Evolutionary conservation across 53 echinoderm and acorn worm genomes (phyloP).

Genomic region (Echinarachnius parma): DNA sequence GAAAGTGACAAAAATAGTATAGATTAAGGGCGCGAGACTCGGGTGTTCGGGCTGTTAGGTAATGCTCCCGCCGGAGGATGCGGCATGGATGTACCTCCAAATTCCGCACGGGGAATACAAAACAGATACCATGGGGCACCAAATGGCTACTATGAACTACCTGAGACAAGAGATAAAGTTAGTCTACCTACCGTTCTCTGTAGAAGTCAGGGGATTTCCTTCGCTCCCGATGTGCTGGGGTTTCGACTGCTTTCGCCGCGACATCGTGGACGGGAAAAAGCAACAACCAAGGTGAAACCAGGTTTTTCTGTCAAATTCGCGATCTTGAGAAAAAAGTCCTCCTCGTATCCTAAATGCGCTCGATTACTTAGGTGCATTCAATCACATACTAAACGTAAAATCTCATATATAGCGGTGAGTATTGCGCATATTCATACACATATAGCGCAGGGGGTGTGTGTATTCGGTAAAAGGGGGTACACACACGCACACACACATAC

Average conservation of each 20-base stretch:
- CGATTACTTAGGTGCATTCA: conserved; percentile 53
- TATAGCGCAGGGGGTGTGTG: conserved; percentile 56
- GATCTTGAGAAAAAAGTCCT: conserved; percentile 49
- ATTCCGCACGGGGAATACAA: conserved; percentile 35
- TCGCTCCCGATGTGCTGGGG: conserved; percentile 88
- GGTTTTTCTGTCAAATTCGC: conserved; percentile 50
- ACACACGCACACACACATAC: conserved; percentile 49
- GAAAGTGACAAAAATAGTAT: background rate
- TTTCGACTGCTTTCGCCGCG: conserved; percentile 94
- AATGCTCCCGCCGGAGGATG: conserved; percentile 24
- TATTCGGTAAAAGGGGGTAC: conserved; percentile 52
- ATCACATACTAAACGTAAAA: conserved; percentile 58
- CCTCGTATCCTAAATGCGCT: conserved; percentile 49
- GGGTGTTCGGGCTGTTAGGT: conserved; percentile 10
- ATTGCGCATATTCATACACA: conserved; percentile 67
- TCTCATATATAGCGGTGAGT: conserved; percentile 64
- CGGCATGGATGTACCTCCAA: conserved; percentile 45
- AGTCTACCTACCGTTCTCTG: conserved; percentile 77
- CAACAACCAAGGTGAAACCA: conserved; percentile 47
- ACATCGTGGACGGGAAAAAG: conserved; percentile 67
- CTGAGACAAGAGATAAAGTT: conserved; percentile 30
- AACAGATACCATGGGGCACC: conserved; percentile 43
- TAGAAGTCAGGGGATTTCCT: conserved; percentile 63
- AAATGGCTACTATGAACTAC: conserved; percentile 40
- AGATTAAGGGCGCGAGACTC: conserved; percentile 10